Conservation (phyloP, 2,888 invertebrate species). For the Campoletis raptor region DNA sequence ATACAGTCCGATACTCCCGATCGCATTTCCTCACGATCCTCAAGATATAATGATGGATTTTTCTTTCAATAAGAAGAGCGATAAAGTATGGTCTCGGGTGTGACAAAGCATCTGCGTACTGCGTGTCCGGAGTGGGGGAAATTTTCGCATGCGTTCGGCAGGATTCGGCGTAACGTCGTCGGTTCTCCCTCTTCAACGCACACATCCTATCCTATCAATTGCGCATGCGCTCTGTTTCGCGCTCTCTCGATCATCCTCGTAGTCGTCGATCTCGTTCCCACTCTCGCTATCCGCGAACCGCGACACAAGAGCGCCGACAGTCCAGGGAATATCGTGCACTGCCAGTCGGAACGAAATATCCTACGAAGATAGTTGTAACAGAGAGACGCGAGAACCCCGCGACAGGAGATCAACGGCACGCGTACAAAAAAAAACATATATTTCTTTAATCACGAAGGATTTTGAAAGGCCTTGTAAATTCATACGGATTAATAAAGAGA, state of each 20-base stretch:
- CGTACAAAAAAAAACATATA: background rate
- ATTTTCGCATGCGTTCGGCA: conserved; percentile 37
- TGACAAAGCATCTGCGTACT: conserved; percentile 32
- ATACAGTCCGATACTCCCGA: background rate
- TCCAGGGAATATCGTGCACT: conserved; percentile 42
- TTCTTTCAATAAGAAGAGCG: conserved; percentile 11
- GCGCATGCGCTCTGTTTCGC: conserved; percentile 39
- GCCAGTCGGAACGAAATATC: conserved; percentile 52
- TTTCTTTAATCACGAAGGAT: background rate
- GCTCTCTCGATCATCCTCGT: conserved; percentile 39
- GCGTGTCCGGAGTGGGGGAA: conserved; percentile 39
- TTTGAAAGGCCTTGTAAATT: background rate
- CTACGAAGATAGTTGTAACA: conserved; percentile 34
- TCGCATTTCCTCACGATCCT: conserved; percentile 25
- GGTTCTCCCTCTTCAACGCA: background rate
- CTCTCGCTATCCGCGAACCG: conserved; percentile 3
- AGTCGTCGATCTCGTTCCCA: conserved; percentile 6
- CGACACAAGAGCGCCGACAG: conserved; percentile 21
- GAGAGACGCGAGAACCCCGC: conserved; percentile 65
- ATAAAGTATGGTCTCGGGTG: conserved; percentile 36
- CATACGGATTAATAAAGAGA: background rate
- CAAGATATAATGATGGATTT: conserved; percentile 34
- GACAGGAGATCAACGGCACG: conserved; percentile 38
- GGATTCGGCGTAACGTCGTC: conserved; percentile 42
- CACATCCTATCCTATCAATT: background rate